These are phyloP conservation scores for Octopus sinensis DNA, from an alignment of 1,140 invertebrate genomes.

Conservation along the genomic window DNA sequence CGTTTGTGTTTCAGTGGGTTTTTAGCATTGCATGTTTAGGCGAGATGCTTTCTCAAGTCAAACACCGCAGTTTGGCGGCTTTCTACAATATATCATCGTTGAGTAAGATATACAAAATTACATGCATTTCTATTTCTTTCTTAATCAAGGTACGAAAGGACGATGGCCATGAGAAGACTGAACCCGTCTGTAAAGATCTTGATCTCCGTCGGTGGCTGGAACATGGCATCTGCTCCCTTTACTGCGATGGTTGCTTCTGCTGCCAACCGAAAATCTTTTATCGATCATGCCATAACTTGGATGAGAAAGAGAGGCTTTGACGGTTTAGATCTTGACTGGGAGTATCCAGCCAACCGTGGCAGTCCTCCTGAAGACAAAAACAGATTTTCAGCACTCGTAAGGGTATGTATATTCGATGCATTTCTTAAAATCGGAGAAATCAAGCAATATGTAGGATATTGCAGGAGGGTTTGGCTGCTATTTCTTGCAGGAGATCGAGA, in stretches of 20 bases:
- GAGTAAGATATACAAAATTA: background rate
- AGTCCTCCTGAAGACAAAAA: slow-evolving; percentile 85
- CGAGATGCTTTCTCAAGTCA: no score
- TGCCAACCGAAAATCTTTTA: slow-evolving; percentile 37
- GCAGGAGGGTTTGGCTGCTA: no score
- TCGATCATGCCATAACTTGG: slow-evolving; percentile 71
- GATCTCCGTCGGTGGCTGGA: slow-evolving; percentile 94
- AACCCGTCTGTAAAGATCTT: slow-evolving; percentile 89
- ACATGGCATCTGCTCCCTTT: slow-evolving; percentile 80
- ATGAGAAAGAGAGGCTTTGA: slow-evolving; percentile 90
- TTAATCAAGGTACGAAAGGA: slow-evolving; percentile 82
- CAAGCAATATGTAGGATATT: no score
- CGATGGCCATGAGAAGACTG: slow-evolving; percentile 87
- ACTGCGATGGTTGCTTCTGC: slow-evolving; percentile 41
- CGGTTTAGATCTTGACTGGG: slow-evolving; percentile 94
- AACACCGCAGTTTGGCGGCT: no score
- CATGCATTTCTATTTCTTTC: background rate
- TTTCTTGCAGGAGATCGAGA: no score
- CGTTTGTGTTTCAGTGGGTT: no score
- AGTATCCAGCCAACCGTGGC: slow-evolving; percentile 88
- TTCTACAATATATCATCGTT: no score
- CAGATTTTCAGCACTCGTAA: slow-evolving; percentile 84
- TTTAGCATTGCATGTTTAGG: no score
- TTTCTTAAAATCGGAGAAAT: no score
- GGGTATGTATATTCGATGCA: slow-evolving; percentile 66